Evolutionary conservation across 2,888 invertebrate species (phyloP).

Genomic region (Pyrgus malvae): DNA sequence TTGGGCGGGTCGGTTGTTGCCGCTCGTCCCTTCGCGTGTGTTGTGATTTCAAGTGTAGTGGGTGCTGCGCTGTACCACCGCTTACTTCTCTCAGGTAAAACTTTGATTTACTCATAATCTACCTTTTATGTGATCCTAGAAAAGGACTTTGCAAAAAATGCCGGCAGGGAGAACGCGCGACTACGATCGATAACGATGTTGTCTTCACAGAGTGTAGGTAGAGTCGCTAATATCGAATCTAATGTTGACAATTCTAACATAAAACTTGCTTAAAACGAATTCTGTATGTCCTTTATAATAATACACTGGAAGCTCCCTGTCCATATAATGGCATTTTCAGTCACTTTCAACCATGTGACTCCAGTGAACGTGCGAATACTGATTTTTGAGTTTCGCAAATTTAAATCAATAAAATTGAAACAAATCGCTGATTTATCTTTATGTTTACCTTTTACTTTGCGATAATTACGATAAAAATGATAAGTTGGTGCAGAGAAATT

Average conservation of each 20-base stretch:
- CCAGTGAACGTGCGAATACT: neutral
- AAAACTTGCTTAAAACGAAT: neutral
- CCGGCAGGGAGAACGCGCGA: slow-evolving; percentile 59
- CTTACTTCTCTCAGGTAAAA: slow-evolving; percentile 62
- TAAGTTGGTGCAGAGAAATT: neutral
- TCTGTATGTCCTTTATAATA: neutral
- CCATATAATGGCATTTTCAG: slow-evolving; percentile 3
- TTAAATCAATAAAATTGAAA: slow-evolving; percentile 12
- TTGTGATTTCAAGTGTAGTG: slow-evolving; percentile 68
- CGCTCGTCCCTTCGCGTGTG: slow-evolving; percentile 72
- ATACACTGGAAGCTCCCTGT: neutral
- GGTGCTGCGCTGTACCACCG: slow-evolving; percentile 56
- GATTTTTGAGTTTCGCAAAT: slow-evolving; percentile 13
- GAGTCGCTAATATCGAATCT: slow-evolving; percentile 42
- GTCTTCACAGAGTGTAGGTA: slow-evolving; percentile 56
- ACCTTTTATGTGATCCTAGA: slow-evolving; percentile 52
- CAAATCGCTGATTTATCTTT: slow-evolving; percentile 8
- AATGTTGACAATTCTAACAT: neutral
- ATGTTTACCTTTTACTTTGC: slow-evolving; percentile 8
- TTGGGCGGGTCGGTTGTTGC: slow-evolving; percentile 68
- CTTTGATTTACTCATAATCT: slow-evolving; percentile 29
- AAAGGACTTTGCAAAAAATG: slow-evolving; percentile 46
- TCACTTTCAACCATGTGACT: slow-evolving; percentile 7
- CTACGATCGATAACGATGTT: slow-evolving; percentile 78
- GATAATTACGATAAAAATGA: slow-evolving; percentile 20